A percentile compares a stretch with the other conserved stretches of the same genome.
Evolutionary conservation across 2,888 invertebrate genomes (phyloP).

Genomic region (Eilema sororculum): DNA sequence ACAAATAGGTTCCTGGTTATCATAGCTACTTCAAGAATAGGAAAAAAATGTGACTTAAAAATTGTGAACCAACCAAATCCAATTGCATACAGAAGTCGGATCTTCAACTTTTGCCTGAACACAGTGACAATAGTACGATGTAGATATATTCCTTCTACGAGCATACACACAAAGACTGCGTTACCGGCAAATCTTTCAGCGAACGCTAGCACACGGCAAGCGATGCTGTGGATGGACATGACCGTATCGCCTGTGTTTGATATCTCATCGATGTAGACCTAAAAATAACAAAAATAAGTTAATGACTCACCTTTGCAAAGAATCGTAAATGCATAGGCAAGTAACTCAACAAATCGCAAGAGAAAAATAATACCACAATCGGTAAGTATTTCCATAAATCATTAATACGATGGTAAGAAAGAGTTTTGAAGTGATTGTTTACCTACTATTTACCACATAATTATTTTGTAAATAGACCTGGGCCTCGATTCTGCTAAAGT

Average conservation of each 20-base stretch:
- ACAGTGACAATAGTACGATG: conserved; percentile 90
- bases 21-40: neutral
- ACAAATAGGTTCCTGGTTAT: neutral
- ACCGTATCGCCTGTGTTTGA: conserved; percentile 76
- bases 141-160: conserved; percentile 89
- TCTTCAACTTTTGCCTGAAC: conserved; percentile 86
- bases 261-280: conserved; percentile 87
- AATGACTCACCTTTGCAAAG: neutral
- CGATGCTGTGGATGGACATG: conserved; percentile 81
- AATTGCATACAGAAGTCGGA: conserved; percentile 77
- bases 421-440: too few relatives aligned
- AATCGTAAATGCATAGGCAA: too few relatives aligned
- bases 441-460: too few relatives aligned
- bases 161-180: conserved; percentile 90
- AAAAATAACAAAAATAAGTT: conserved; percentile 15
- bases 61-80: conserved; percentile 72
- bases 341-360: too few relatives aligned
- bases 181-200: conserved; percentile 86
- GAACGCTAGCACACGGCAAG: conserved; percentile 86
- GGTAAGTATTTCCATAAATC: too few relatives aligned
- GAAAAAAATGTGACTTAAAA: neutral
- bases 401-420: too few relatives aligned
- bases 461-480: too few relatives aligned
- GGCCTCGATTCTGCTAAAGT: too few relatives aligned
- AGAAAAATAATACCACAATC: too few relatives aligned